Percentiles rank a stretch among this genome's conserved stretches.
These are phyloP conservation scores for Megatriorchis doriae DNA, from an alignment of 2,113 vertebrate species.

Conservation along the genomic window DNA sequence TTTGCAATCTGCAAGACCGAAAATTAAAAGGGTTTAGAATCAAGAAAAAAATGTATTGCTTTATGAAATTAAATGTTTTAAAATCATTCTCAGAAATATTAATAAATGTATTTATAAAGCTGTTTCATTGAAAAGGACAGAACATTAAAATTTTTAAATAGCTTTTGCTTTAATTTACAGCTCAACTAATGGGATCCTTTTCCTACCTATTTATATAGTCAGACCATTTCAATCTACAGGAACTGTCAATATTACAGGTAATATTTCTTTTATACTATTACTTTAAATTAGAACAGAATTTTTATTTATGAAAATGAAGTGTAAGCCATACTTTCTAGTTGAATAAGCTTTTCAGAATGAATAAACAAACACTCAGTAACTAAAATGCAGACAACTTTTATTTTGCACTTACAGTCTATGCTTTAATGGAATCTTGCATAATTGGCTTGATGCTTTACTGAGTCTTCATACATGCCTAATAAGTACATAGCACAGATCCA, in stretches of 20 bases:
- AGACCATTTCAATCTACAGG: neutral
- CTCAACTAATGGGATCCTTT: neutral
- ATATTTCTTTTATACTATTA: constrained; percentile 3
- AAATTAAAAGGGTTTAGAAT: constrained; percentile 14
- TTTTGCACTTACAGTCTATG: constrained; percentile 41
- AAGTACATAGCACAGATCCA: constrained; percentile 54
- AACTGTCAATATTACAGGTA: neutral
- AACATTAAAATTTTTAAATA: neutral
- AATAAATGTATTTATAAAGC: neutral
- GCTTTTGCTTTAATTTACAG: constrained; percentile 15
- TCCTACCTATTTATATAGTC: neutral
- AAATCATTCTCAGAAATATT: constrained; percentile 3
- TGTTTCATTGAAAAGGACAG: neutral
- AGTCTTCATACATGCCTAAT: constrained; percentile 53
- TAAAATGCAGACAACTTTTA: constrained; percentile 55
- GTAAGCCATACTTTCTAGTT: constrained; percentile 9
- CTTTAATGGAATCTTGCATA: constrained; percentile 55
- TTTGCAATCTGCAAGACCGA: neutral
- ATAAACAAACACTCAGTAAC: constrained; percentile 11
- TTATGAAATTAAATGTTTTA: constrained; percentile 10
- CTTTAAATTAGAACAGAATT: neutral
- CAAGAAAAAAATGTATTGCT: neutral
- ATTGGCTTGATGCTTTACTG: constrained; percentile 54
- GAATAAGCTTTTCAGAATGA: constrained; percentile 45
- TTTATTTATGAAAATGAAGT: constrained; percentile 28